A percentile compares a stretch with the other conserved stretches of the same genome.
These are phyloP conservation scores for Hyperoplus lanceolatus DNA, from an alignment of 2,797 vertebrate genomes.

Conservation along the genomic window DNA sequence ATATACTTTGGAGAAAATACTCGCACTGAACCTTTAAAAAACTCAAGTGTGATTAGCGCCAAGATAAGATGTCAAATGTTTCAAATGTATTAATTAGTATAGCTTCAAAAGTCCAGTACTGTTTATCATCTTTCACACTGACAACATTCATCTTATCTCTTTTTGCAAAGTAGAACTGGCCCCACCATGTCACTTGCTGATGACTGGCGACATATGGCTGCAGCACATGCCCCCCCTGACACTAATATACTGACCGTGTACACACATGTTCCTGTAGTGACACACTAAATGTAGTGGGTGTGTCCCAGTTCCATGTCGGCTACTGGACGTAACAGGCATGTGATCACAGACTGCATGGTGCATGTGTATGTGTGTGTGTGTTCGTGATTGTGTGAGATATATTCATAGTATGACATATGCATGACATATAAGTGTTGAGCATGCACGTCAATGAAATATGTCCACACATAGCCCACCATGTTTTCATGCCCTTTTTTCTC, in stretches of 20 bases:
- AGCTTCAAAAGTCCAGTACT: neutral
- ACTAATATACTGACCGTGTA: conserved; percentile 36
- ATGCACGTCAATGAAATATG: conserved; percentile 63
- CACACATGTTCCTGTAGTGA: conserved; percentile 51
- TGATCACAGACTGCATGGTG: conserved; percentile 26
- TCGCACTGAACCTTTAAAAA: neutral
- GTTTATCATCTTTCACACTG: neutral
- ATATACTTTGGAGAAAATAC: neutral
- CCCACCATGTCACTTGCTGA: conserved; percentile 38
- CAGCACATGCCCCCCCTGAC: conserved; percentile 29
- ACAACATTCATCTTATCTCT: conserved; percentile 16
- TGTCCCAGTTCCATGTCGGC: conserved; percentile 44
- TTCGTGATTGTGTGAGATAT: conserved; percentile 32
- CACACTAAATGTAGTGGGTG: conserved; percentile 37
- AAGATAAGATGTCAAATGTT: neutral
- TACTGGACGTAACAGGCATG: conserved; percentile 37
- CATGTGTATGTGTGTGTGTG: neutral
- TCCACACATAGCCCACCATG: conserved; percentile 16
- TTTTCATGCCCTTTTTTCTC: conserved; percentile 50
- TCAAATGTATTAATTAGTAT: neutral
- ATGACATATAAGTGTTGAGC: conserved; percentile 53
- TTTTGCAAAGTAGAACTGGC: conserved; percentile 24
- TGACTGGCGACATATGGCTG: conserved; percentile 46
- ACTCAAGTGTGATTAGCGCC: neutral
- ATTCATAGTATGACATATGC: conserved; percentile 54